These are phyloP conservation scores for Columbina picui DNA, from an alignment of 2,113 vertebrate species.

Conservation along the genomic window DNA sequence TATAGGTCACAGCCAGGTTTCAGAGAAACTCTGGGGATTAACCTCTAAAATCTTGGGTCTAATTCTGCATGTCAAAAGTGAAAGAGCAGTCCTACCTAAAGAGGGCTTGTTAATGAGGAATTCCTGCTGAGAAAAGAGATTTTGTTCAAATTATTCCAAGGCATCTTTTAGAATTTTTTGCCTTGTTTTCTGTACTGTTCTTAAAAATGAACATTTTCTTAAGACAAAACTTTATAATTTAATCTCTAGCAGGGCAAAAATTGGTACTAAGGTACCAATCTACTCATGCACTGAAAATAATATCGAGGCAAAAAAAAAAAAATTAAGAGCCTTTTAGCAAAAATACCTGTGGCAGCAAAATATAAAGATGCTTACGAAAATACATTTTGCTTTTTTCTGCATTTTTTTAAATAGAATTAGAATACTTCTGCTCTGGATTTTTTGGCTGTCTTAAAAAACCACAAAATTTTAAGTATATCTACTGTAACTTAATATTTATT, in stretches of 20 bases:
- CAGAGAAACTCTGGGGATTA: background rate
- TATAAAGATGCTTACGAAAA: background rate
- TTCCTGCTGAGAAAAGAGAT: background rate
- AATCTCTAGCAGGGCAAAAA: background rate
- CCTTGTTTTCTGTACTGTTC: background rate
- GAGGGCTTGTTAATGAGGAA: background rate
- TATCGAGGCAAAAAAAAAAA: background rate
- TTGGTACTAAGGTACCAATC: background rate
- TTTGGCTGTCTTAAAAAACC: background rate
- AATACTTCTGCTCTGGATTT: background rate
- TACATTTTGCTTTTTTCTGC: background rate
- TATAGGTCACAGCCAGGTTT: background rate
- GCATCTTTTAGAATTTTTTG: background rate
- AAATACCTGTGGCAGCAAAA: background rate
- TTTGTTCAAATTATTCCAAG: background rate
- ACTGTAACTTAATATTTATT: background rate
- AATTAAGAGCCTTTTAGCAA: background rate
- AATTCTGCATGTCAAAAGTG: background rate
- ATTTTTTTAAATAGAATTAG: background rate
- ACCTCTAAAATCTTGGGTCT: background rate
- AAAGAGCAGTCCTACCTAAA: background rate
- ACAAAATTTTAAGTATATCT: background rate
- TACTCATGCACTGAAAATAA: constrained; percentile 15
- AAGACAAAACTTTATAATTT: background rate
- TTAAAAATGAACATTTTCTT: background rate